phyloP scores from a whole-genome alignment of 2,888 invertebrate species.

The Herminia tarsipennalis region DNA sequence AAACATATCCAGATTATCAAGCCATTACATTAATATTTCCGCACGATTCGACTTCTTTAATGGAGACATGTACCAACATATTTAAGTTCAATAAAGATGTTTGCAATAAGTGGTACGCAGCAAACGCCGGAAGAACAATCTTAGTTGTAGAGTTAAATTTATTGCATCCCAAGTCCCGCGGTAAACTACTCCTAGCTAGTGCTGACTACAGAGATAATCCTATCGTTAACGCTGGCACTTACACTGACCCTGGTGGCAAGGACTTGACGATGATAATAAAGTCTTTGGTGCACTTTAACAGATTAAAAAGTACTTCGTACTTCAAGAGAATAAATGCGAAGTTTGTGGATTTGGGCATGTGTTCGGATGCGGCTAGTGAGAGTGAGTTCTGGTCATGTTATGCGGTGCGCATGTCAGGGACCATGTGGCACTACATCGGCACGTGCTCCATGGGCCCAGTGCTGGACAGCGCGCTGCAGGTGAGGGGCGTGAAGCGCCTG shows the following conservation, averaged over 20 bases:
- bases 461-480: conserved; percentile 25
- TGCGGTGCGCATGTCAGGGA: conserved; percentile 24
- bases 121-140: conserved; percentile 15
- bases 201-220: conserved; percentile 42
- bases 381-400: conserved; percentile 43
- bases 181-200: conserved; percentile 12
- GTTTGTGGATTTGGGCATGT: conserved; percentile 41
- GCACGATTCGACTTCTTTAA: conserved; percentile 9
- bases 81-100: conserved; percentile 67
- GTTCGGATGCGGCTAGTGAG: conserved; percentile 12
- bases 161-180: conserved; percentile 12
- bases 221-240: conserved; percentile 13
- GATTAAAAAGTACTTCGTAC: conserved; percentile 40
- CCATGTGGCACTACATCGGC: conserved; percentile 44
- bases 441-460: conserved; percentile 41
- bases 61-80: conserved; percentile 64
- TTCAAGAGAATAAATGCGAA: conserved; percentile 38
- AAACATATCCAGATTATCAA: conserved; percentile 40
- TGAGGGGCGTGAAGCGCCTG: conserved; percentile 21
- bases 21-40: conserved; percentile 27
- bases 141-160: conserved; percentile 8
- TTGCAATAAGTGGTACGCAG: conserved; percentile 40
- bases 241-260: neutral
- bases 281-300: conserved; percentile 42
- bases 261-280: conserved; percentile 44